Evolutionary conservation across 2,113 vertebrate genomes (phyloP).

Genomic region (Tichodroma muraria): DNA sequence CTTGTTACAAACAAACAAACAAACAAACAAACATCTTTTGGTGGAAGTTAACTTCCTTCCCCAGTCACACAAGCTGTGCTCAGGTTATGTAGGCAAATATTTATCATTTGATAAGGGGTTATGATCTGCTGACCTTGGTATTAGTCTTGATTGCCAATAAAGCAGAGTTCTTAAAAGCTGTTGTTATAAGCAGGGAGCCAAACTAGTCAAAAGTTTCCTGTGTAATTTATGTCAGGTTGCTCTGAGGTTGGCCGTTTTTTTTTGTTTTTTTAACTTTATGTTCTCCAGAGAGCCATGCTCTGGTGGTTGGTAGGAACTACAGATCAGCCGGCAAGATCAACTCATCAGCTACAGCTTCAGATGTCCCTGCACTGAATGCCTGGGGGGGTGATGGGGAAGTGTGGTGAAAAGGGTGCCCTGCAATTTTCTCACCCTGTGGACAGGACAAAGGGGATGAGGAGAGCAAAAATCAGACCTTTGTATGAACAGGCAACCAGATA

Average conservation of each 20-base stretch:
- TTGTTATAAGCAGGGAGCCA: conserved; percentile 25
- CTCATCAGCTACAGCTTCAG: background rate
- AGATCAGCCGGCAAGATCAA: background rate
- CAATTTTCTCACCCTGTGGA: background rate
- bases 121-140: conserved; percentile 48
- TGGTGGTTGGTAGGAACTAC: background rate
- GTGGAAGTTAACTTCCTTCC: conserved; percentile 28
- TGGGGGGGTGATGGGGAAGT: background rate
- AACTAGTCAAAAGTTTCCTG: conserved; percentile 3
- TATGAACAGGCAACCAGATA: background rate
- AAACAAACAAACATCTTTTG: background rate
- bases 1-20: background rate
- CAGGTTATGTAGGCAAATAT: conserved; percentile 24
- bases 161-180: background rate
- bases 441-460: background rate
- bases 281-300: background rate
- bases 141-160: background rate
- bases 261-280: background rate
- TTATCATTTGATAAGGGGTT: conserved; percentile 38
- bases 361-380: fast-evolving
- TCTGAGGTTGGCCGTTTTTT: background rate
- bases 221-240: background rate
- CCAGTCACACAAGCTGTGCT: background rate
- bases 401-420: background rate
- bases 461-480: background rate